Evolutionary conservation across 2,113 vertebrate species (phyloP), one percentile per base, ranked within the genome.

Genomic region (Anseranas semipalmata): DNA sequence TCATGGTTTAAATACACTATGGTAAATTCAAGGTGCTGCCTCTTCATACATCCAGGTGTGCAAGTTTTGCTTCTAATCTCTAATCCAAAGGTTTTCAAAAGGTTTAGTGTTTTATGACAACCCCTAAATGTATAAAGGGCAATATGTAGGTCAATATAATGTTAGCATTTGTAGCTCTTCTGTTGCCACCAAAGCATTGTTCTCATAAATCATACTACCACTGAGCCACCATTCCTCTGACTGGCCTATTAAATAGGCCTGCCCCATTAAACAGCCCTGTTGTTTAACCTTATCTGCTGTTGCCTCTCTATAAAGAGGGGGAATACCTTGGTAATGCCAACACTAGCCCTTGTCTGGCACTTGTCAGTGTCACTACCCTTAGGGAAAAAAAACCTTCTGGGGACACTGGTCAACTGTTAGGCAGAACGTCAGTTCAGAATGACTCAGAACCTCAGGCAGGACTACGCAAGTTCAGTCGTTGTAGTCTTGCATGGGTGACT

Each of bases 291-390:
- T 65, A 63, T 43, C 25, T 43, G 65, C 50, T 59, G 11, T 12
- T 67, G 15, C 15, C 7, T 50, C 30, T 71, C n/a, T 59, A 7
- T 12, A 58, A 16, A 4, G 21, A 78, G 25, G 21, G 8, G 81
- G 9, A 75, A 14, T 21, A 12, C 7, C 22, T 60, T 60, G 41
- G 39, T 68, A 68, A 27, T 16, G n/a, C 3, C 20, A 45, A 4
- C 16, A n/a, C 4, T 27, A 50, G 62, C 10, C 35, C 4, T 24
- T 0, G 0, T 15, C 45, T 67, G 13, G 41, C 35, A 33, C 5
- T 25, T 18, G 12, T 59, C 14, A 52, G 28, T 13, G 17, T 30
- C 30, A 43, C 12, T 24, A 75, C 78, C 67, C 21, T 15, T 17
- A 84, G 53, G 27, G 6, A 13, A 18, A 1, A 30, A 35, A 52